Conservation (phyloP, 2,888 invertebrate species). For the Icerya purchasi region DNA sequence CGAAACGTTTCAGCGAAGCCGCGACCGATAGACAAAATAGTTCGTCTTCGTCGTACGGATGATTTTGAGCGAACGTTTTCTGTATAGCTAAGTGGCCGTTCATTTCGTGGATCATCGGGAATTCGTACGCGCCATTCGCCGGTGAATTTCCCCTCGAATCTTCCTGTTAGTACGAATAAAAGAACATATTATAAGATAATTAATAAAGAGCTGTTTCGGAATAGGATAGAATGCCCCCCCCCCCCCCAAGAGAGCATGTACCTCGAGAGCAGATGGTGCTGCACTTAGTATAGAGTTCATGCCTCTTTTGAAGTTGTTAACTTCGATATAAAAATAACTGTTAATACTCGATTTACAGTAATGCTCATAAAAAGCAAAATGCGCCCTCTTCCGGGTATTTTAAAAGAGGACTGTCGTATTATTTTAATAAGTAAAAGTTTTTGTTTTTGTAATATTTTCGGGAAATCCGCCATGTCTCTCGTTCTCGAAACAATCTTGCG, state of each 20-base stretch:
- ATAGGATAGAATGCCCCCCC: background rate
- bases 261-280: background rate
- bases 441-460: too few relatives aligned
- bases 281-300: too few relatives aligned
- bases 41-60: conserved; percentile 11
- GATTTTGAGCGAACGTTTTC: background rate
- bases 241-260: background rate
- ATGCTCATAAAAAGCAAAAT: too few relatives aligned
- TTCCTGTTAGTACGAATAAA: background rate
- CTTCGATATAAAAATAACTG: too few relatives aligned
- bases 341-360: too few relatives aligned
- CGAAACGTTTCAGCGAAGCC: conserved; percentile 13
- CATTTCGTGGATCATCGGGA: conserved; percentile 1
- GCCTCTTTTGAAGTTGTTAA: too few relatives aligned
- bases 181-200: background rate
- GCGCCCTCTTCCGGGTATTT: too few relatives aligned
- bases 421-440: too few relatives aligned
- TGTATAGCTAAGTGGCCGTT: background rate
- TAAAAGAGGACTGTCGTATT: too few relatives aligned
- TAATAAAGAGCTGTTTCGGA: background rate
- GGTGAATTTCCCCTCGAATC: conserved; percentile 11
- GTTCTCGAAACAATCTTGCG: background rate
- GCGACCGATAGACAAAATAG: conserved; percentile 10
- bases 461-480: too few relatives aligned
- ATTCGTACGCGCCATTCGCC: conserved; percentile 9